Percentiles rank a stretch among this genome's conserved stretches.
These are phyloP conservation scores for Gallinago jamesoni DNA, from an alignment of 2,113 vertebrate genomes.

Conservation along the genomic window DNA sequence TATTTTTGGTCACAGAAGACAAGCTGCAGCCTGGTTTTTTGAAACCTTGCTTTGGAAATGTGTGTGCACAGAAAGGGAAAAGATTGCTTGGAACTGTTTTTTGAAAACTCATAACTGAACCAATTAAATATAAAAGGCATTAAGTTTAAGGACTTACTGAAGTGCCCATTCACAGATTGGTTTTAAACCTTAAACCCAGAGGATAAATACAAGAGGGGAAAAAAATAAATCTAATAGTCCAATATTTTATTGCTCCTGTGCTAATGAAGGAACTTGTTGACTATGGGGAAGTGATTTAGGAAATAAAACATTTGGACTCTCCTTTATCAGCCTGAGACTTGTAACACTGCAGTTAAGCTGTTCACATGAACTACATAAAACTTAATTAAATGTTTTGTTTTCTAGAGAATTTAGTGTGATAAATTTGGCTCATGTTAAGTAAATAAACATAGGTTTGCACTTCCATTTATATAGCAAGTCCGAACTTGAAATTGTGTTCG, in stretches of 20 bases:
- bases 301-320: not conserved
- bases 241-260: fast-evolving
- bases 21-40: not conserved
- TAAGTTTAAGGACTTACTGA: not conserved
- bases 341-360: not conserved
- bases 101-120: not conserved
- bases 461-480: not conserved
- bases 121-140: not conserved
- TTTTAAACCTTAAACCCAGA: not conserved
- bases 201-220: not conserved
- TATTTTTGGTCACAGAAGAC: not conserved
- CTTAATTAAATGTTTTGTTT: not conserved
- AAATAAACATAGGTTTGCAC: not conserved
- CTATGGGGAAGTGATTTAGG: not conserved
- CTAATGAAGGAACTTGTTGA: not conserved
- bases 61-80: not conserved
- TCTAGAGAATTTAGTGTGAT: not conserved
- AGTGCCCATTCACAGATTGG: not conserved
- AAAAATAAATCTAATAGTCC: no score
- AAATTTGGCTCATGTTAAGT: not conserved
- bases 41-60: not conserved
- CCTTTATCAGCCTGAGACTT: not conserved
- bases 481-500: not conserved
- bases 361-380: not conserved
- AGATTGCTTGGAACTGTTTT: not conserved